Conservation (phyloP, 2,797 vertebrate genomes). For the Sebastes steindachneri region DNA sequence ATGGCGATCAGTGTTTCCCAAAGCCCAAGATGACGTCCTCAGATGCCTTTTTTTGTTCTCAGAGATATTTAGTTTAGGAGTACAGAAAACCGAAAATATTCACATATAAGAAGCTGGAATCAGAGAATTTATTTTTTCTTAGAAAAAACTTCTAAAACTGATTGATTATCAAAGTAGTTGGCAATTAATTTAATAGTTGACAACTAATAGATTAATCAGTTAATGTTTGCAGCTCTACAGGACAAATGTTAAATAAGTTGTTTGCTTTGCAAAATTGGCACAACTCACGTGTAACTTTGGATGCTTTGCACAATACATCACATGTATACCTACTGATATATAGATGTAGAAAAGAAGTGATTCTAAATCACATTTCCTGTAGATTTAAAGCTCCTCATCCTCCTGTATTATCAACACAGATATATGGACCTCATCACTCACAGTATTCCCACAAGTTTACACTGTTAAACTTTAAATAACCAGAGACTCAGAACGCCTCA, state of each 20-base stretch:
- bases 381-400: background rate
- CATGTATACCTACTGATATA: background rate
- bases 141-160: no score
- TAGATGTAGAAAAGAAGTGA: background rate
- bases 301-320: background rate
- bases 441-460: background rate
- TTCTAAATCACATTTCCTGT: background rate
- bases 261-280: background rate
- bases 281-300: background rate
- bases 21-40: no score
- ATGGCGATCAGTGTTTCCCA: no score
- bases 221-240: no score
- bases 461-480: background rate
- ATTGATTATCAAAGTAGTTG: no score
- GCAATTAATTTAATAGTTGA: no score
- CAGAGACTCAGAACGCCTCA: background rate
- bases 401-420: background rate
- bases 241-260: background rate
- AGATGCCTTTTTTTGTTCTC: no score
- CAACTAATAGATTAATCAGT: no score
- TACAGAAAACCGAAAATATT: no score
- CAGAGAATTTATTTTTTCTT: no score
- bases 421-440: background rate
- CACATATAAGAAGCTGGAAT: no score
- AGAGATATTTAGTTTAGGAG: no score